phyloP scores from a whole-genome alignment of 2,888 invertebrate genomes.

The Dynastes tityus region DNA sequence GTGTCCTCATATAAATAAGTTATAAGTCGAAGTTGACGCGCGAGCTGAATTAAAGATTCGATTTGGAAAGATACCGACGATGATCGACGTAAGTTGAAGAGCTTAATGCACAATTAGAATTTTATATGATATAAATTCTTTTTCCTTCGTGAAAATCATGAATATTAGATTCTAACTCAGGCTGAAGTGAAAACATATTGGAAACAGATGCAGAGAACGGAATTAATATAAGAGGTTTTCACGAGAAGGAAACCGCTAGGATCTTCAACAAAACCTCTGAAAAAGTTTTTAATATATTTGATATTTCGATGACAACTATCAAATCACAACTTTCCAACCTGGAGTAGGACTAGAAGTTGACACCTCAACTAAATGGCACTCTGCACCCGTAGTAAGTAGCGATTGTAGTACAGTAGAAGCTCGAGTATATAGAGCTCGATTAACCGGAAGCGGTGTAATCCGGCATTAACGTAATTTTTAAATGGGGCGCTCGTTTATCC shows the following conservation, averaged over 20 bases:
- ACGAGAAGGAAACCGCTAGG: neutral
- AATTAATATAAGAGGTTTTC: neutral
- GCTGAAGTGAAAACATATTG: neutral
- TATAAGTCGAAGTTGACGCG: conserved; percentile 12
- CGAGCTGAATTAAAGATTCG: conserved; percentile 14
- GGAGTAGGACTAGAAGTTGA: too few relatives aligned
- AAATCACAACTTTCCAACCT: too few relatives aligned
- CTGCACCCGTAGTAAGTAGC: too few relatives aligned
- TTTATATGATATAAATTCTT: neutral
- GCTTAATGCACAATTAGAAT: neutral
- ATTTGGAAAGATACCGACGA: conserved; percentile 5
- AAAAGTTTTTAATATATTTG: too few relatives aligned
- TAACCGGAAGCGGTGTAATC: too few relatives aligned
- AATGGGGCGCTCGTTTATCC: too few relatives aligned
- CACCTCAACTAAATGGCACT: too few relatives aligned
- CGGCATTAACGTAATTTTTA: too few relatives aligned
- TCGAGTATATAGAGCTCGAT: too few relatives aligned
- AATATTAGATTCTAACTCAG: neutral
- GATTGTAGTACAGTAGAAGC: too few relatives aligned
- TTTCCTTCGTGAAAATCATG: neutral
- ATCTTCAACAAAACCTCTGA: too few relatives aligned
- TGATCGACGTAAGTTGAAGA: neutral
- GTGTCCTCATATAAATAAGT: conserved; percentile 14
- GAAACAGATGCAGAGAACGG: neutral
- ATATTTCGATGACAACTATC: too few relatives aligned